Percentiles rank a stretch among this genome's conserved stretches.
These are phyloP conservation scores for Pholis gunnellus DNA, from an alignment of 2,113 vertebrate species.

Conservation along the genomic window DNA sequence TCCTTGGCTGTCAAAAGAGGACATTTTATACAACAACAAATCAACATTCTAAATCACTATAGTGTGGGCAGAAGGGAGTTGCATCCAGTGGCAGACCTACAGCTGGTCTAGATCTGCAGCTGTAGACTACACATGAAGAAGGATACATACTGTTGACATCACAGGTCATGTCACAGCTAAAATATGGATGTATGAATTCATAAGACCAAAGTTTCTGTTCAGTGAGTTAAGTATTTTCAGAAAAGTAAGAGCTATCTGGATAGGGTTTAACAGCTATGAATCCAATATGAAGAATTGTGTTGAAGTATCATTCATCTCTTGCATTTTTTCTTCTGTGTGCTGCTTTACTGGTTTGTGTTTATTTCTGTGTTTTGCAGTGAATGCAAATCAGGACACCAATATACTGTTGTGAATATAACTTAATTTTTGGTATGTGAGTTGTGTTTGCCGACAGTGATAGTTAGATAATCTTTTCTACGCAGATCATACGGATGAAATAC, in stretches of 20 bases:
- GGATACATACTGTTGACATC: not conserved
- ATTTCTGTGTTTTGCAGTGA: not conserved
- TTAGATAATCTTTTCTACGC: not conserved
- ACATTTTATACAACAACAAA: not conserved
- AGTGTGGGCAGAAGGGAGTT: not conserved
- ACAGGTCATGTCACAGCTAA: no score
- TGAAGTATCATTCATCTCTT: not conserved
- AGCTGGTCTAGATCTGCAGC: not conserved
- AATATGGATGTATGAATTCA: not conserved
- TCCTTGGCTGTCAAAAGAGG: not conserved
- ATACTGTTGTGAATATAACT: not conserved
- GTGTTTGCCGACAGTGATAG: not conserved
- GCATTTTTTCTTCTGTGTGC: not conserved
- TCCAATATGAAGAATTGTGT: not conserved
- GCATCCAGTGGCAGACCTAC: not conserved
- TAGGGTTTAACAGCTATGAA: not conserved
- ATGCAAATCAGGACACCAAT: not conserved
- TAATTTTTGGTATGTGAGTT: not conserved
- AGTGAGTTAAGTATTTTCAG: not conserved
- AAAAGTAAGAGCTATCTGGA: not conserved
- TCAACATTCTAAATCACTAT: not conserved
- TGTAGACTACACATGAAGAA: not conserved
- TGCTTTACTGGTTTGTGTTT: not conserved
- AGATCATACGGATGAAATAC: not conserved
- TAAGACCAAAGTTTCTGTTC: not conserved